Conservation (phyloP, 2,888 invertebrate species). For the Hypomecis atomaria region DNA sequence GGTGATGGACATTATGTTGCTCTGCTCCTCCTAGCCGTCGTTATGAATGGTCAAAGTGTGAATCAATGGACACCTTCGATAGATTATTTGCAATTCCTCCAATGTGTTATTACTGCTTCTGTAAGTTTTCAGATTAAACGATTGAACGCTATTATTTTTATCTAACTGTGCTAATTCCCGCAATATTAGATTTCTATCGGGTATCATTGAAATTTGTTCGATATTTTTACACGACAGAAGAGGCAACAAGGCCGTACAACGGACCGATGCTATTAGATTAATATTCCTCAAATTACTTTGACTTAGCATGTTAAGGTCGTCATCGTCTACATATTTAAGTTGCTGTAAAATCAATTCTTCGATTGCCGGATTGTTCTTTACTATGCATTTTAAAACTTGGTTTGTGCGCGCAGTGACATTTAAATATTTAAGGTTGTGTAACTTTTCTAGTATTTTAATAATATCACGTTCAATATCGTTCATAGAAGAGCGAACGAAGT, state of each 20-base stretch:
- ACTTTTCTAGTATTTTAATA: not conserved
- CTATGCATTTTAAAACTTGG: not conserved
- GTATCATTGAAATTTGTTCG: not conserved
- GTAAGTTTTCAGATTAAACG: not conserved
- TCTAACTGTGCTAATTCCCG: not conserved
- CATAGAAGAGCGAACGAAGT: not conserved
- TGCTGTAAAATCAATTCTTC: not conserved
- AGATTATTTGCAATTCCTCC: not conserved
- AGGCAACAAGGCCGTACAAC: not conserved
- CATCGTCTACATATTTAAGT: too few species aligned
- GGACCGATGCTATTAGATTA: not conserved
- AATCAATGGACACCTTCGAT: not conserved
- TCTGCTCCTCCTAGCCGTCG: too few species aligned
- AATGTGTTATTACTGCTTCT: not conserved
- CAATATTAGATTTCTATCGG: not conserved
- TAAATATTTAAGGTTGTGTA: slow-evolving; percentile 6
- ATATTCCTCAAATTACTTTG: not conserved
- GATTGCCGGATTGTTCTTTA: not conserved
- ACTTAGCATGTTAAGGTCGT: not conserved
- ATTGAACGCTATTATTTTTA: not conserved
- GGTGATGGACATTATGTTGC: not conserved
- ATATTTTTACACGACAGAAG: not conserved
- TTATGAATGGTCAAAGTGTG: not conserved
- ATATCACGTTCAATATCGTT: not conserved
- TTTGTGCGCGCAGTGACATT: not conserved